phyloP scores from a whole-genome alignment of 2,888 invertebrate genomes.

The Zootermopsis nevadensis region DNA sequence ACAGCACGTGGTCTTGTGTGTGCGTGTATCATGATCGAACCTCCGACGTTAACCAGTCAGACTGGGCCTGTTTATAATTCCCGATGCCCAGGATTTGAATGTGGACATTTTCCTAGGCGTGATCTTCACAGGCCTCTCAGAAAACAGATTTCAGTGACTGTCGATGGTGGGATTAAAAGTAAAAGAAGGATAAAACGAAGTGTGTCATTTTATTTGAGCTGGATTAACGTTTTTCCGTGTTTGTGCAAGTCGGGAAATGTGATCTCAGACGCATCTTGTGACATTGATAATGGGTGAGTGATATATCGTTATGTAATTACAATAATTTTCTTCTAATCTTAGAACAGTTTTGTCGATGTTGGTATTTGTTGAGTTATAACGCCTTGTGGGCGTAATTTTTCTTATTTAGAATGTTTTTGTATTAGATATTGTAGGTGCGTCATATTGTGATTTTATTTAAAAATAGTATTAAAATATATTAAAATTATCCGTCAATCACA shows the following conservation, averaged over 20 bases:
- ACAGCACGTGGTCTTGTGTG: neutral
- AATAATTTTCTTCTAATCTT: no score
- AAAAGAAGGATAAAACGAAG: no score
- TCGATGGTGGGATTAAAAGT: neutral
- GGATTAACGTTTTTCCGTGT: neutral
- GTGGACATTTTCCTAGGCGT: neutral
- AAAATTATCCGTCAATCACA: no score
- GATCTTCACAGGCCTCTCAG: constrained; percentile 19
- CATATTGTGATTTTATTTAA: no score
- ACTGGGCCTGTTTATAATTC: neutral
- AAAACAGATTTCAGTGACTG: neutral
- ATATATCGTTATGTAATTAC: no score
- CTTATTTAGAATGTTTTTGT: no score
- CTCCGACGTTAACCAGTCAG: neutral
- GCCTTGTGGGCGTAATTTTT: no score
- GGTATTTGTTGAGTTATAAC: no score
- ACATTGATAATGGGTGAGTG: neutral
- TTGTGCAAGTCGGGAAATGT: neutral
- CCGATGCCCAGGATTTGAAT: neutral
- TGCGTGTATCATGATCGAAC: neutral
- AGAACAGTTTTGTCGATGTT: no score
- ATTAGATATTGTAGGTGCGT: no score
- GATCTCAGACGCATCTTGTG: no score
- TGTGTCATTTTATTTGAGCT: neutral
- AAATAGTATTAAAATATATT: no score